These are phyloP conservation scores for Amia ocellicauda DNA, from an alignment of 2,113 vertebrate species.

Conservation along the genomic window DNA sequence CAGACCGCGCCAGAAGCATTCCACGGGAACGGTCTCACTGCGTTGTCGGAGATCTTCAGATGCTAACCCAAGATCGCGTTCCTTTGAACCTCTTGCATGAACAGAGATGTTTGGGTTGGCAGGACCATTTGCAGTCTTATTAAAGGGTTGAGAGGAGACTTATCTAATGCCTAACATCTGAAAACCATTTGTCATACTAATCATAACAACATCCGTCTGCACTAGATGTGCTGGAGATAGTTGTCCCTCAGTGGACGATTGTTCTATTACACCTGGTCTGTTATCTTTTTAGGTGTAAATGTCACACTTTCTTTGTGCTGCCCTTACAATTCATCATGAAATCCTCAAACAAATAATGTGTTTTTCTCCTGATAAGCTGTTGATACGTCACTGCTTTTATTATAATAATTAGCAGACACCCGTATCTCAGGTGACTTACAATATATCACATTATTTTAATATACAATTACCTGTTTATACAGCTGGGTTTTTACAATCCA, in stretches of 20 bases:
- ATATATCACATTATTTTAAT: too few relatives aligned
- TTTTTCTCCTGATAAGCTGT: too few relatives aligned
- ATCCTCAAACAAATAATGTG: too few relatives aligned
- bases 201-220: slow-evolving; percentile 2
- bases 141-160: slow-evolving; percentile 1
- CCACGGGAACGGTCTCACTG: not conserved
- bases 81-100: slow-evolving; percentile 6
- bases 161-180: not conserved
- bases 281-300: too few relatives aligned
- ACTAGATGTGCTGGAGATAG: not conserved
- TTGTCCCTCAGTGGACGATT: not conserved
- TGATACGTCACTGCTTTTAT: too few relatives aligned
- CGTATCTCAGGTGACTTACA: too few relatives aligned
- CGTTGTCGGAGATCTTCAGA: not conserved
- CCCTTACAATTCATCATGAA: too few relatives aligned
- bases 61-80: slow-evolving; percentile 1
- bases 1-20: not conserved
- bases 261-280: not conserved
- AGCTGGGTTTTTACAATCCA: too few relatives aligned
- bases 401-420: too few relatives aligned
- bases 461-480: too few relatives aligned
- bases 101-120: slow-evolving; percentile 13
- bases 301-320: too few relatives aligned
- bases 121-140: not conserved
- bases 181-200: slow-evolving; percentile 2